Base-by-base conservation (phyloP, 30 jellyfish, hydroid and myxozoan species). In the Aurelia aurita complex sp. Pacific region DNA sequence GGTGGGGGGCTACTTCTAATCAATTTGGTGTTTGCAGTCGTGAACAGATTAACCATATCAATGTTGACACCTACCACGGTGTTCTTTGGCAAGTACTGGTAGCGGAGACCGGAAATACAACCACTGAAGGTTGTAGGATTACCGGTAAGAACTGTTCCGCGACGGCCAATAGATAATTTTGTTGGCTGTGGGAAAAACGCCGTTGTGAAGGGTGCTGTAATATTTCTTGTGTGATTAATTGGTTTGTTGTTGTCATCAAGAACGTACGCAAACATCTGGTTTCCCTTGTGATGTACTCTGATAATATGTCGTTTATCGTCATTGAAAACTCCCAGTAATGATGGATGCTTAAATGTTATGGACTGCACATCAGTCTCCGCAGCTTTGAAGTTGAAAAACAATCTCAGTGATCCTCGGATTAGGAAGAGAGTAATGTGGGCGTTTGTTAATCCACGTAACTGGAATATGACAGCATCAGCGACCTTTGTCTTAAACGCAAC, bases 51-150 rank as follows among this genome's bases (percentile, higher is more conserved):
- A 32, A 55, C 34, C 60, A 87, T 79, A 52, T 87, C 96, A 43
- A 87, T 72, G 57, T 51, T 77, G 73, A 87, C 91, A 10, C 96
- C 96, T 16, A 73, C 79, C 4, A 15, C 66, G 1, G 88, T 72
- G 5, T 80, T 73, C 77, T 64, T 77, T 1, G 89, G 96, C 13
- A 66, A 71, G 42, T 87, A 87, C 18, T 77, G 96, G 57, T 87
- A 87, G 9, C 85, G 85, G 61, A 87, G 65, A n/a, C 96, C 96
- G 50, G 90, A 33, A 55, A 87, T 61, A 68, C 96, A 87, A 7
- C 96, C 96, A 18, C 38, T 85, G 69, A 87, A 87, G 33, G 71
- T 18, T 29, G 82, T 69, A 2, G 96, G 91, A n/a, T 54, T 17
- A 52, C 80, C 89, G 5, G 82, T 35, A 13, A 60, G 77, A 57